Conservation (phyloP, 2,113 vertebrate genomes). For the Thymallus thymallus region DNA sequence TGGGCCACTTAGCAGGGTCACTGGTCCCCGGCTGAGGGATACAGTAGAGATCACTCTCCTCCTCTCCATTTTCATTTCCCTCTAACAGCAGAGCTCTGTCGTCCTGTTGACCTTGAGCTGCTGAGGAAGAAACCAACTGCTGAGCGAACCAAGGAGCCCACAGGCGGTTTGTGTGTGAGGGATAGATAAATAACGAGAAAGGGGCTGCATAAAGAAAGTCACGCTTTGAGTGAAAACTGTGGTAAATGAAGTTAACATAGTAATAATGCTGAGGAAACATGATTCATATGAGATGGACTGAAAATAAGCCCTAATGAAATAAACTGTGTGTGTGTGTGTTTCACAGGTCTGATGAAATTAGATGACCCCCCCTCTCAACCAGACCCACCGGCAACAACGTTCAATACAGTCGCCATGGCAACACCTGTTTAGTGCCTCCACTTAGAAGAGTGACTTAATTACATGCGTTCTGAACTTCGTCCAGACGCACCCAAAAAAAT, state of each 20-base stretch:
- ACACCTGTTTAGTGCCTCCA: constrained; percentile 53
- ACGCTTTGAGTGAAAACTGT: constrained; percentile 2
- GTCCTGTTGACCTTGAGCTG: constrained; percentile 52
- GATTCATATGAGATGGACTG: background rate
- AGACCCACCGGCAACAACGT: constrained; percentile 35
- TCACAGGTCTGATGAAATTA: constrained; percentile 37
- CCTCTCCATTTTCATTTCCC: background rate
- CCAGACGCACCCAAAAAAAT: background rate
- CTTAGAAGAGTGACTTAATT: constrained; percentile 55
- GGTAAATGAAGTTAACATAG: background rate
- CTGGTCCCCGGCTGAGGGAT: background rate
- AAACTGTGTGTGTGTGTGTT: background rate
- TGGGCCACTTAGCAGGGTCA: constrained; percentile 12
- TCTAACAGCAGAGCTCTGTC: constrained; percentile 7
- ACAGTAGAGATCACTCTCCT: too few species aligned
- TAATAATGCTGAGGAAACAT: background rate
- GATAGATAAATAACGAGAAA: background rate
- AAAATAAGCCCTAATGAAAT: background rate
- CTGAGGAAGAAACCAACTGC: background rate
- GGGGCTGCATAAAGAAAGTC: background rate
- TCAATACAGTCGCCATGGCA: constrained; percentile 53
- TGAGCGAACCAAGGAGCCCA: background rate
- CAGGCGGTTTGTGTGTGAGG: background rate
- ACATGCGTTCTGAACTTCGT: constrained; percentile 32
- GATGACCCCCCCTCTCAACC: constrained; percentile 32